phyloP scores from a whole-genome alignment of 2,888 invertebrate genomes.

The Sinhomidia bicolor region DNA sequence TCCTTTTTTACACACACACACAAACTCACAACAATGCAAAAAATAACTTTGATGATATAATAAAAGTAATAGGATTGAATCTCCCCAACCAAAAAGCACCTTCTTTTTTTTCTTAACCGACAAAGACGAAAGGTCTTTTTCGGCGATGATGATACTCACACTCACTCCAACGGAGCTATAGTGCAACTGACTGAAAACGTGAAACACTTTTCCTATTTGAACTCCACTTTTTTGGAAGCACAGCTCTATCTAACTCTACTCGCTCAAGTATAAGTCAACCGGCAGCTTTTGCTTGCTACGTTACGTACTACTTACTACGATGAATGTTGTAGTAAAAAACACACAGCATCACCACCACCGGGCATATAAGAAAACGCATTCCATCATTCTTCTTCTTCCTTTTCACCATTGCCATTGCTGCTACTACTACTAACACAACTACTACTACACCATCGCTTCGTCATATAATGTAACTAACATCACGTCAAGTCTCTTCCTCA shows the following conservation, averaged over 20 bases:
- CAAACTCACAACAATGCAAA: background rate
- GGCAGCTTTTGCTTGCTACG: background rate
- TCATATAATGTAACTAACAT: background rate
- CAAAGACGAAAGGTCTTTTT: constrained; percentile 42
- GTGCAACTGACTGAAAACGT: constrained; percentile 42
- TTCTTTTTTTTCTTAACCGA: constrained; percentile 53
- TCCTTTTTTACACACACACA: constrained; percentile 1
- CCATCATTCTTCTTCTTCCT: background rate
- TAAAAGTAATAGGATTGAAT: constrained; percentile 5
- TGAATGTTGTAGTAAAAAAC: background rate
- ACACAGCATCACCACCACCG: background rate
- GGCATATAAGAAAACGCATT: background rate
- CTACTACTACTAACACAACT: background rate
- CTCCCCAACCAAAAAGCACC: constrained; percentile 7
- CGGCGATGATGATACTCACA: constrained; percentile 46
- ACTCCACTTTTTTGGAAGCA: background rate
- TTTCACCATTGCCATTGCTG: background rate
- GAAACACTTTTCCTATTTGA: constrained; percentile 39
- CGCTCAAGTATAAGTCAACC: too few species aligned
- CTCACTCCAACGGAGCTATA: constrained; percentile 65
- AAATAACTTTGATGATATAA: background rate
- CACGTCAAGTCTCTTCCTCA: background rate
- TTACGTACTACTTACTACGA: background rate
- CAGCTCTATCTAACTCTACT: too few species aligned
- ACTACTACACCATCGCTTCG: background rate